Base-by-base conservation (phyloP, 1,140 invertebrate genomes). In the Zaprionus nigranus region DNA sequence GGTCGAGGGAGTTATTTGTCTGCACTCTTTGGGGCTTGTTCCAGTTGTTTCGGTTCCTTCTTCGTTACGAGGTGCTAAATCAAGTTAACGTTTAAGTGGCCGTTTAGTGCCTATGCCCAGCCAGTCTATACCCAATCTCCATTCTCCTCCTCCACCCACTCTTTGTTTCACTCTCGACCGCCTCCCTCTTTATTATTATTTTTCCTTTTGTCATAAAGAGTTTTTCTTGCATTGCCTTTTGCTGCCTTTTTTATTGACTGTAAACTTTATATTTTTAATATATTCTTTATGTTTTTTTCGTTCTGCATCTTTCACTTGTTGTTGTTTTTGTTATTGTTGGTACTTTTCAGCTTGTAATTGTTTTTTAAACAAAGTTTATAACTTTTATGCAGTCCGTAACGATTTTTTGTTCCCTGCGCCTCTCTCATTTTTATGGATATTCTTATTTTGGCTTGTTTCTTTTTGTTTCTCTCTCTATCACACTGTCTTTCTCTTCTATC, bases 11-110 rank as follows among this genome's bases (percentile, higher is more conserved):
- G 49, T 40, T 58, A 65, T 60, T 38, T 69, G 56, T 54, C 66
- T 70, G 65, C 51, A 22, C n/a, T 62, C 22, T 34, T 49, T 60
- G 22, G 54, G 15, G 24, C 11, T 53, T 62, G 51, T 54, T 64
- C n/a, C n/a, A n/a, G n/a, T n/a, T n/a, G n/a, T n/a, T n/a, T n/a
- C n/a, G n/a, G n/a, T n/a, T n/a, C 43, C 51, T 12, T 46, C 57
- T 77, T 30, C 59, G 78, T 88, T 81, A 88, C 85, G 84, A 88
- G 81, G 84, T 88, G 84, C 84, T 88, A 88, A 88, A 90, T 88
- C 84, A 88, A 88, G 84, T 88, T 90, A 88, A 90, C 85, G 72
- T 79, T 88, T 90, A 88, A 88, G 85, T 84, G 84, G 81, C 84
- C 84, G 85, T 87, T 87, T 87, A 87, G 84, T 84, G 84, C 85